Percentiles rank a stretch among this genome's conserved stretches.
These are phyloP conservation scores for Ptychoptera contaminata DNA, from an alignment of 2,888 invertebrate genomes.

Conservation along the genomic window DNA sequence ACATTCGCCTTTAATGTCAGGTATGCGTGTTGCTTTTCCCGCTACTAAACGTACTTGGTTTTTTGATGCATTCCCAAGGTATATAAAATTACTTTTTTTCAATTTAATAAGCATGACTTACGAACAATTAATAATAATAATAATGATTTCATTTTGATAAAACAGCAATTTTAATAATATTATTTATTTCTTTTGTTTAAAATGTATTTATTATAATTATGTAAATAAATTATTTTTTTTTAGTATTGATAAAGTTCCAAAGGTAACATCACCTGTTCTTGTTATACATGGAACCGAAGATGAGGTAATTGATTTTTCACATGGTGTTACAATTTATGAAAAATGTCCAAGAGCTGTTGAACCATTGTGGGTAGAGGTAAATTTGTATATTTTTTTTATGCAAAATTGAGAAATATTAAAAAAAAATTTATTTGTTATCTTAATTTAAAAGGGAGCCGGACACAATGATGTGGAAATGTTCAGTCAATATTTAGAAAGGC, in stretches of 20 bases:
- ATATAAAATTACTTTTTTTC: slow-evolving; percentile 16
- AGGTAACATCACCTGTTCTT: slow-evolving; percentile 85
- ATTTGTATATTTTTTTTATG: slow-evolving; percentile 9
- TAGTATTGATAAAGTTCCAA: slow-evolving; percentile 93
- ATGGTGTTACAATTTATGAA: slow-evolving; percentile 86
- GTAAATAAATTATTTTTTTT: slow-evolving; percentile 15
- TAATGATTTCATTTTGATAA: neutral
- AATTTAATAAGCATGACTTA: too few relatives aligned
- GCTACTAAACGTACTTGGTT: slow-evolving; percentile 90
- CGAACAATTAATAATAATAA: neutral
- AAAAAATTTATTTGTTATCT: neutral
- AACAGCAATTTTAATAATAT: neutral
- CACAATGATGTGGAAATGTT: slow-evolving; percentile 93
- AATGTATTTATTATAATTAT: neutral
- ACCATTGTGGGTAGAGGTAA: slow-evolving; percentile 85
- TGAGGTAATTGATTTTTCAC: slow-evolving; percentile 92
- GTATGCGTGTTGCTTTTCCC: slow-evolving; percentile 90
- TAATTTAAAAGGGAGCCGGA: slow-evolving; percentile 57
- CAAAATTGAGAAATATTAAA: too few relatives aligned
- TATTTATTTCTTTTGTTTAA: neutral
- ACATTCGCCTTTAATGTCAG: slow-evolving; percentile 89
- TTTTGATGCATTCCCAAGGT: slow-evolving; percentile 94
- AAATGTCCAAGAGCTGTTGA: slow-evolving; percentile 87
- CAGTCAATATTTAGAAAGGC: slow-evolving; percentile 82
- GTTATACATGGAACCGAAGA: slow-evolving; percentile 95